phyloP scores from a whole-genome alignment of 1,140 invertebrate species.

The Pseudomyrmex pallidus region DNA sequence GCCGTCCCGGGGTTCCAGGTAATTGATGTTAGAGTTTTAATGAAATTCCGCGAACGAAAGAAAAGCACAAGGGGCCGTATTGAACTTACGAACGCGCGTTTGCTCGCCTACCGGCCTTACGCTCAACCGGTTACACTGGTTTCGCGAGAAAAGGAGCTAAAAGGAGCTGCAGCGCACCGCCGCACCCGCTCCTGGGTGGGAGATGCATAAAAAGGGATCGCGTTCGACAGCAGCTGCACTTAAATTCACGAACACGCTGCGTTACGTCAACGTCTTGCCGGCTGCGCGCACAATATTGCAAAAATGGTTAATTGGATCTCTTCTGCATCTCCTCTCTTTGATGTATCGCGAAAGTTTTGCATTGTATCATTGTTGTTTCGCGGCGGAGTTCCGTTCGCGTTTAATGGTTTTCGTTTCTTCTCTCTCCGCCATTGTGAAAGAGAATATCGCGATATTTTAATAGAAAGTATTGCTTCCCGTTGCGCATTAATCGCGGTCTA shows the following conservation, averaged over 20 bases:
- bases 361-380: background rate
- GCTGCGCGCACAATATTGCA: slow-evolving; percentile 8
- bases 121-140: slow-evolving; percentile 63
- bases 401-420: no score
- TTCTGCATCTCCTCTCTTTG: background rate
- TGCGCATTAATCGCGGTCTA: slow-evolving; percentile 23
- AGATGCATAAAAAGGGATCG: slow-evolving; percentile 45
- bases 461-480: background rate
- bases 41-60: slow-evolving; percentile 53
- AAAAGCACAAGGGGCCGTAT: slow-evolving; percentile 57
- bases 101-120: slow-evolving; percentile 55
- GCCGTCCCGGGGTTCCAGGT: slow-evolving; percentile 32
- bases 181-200: slow-evolving; percentile 18
- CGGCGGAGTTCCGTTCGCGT: background rate
- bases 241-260: slow-evolving; percentile 52
- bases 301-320: slow-evolving; percentile 38
- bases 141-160: slow-evolving; percentile 57
- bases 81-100: slow-evolving; percentile 52
- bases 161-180: slow-evolving; percentile 29
- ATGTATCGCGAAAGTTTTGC: background rate
- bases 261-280: slow-evolving; percentile 38
- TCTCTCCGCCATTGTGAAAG: background rate
- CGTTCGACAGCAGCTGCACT: slow-evolving; percentile 50
- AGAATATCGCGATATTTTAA: background rate
- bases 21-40: slow-evolving; percentile 63